Evolutionary conservation across 2,888 invertebrate genomes (phyloP).

Genomic region (Chrysina gloriosa): DNA sequence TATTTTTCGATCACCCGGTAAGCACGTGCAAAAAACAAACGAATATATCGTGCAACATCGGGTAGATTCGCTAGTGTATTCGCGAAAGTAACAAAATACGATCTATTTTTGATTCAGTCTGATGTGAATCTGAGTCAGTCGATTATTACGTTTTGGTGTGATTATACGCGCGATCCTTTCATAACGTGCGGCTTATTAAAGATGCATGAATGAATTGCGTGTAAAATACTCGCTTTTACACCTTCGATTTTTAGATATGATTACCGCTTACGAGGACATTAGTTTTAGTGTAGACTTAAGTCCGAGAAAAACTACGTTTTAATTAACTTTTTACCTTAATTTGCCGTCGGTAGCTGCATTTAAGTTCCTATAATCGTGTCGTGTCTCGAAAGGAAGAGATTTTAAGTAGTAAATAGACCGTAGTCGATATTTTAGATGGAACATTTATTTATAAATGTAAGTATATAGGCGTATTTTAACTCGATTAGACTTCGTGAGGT

Average conservation of each 20-base stretch:
- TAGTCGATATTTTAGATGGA: too few relatives aligned
- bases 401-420: too few relatives aligned
- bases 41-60: too few relatives aligned
- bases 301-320: background rate
- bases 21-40: too few relatives aligned
- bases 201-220: conserved; percentile 12
- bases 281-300: background rate
- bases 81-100: too few relatives aligned
- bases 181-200: conserved; percentile 1
- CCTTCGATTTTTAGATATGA: background rate
- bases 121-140: conserved; percentile 1
- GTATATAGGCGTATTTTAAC: background rate
- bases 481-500: too few relatives aligned
- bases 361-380: conserved; percentile 2
- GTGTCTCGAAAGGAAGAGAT: background rate
- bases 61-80: too few relatives aligned
- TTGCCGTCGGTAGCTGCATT: background rate
- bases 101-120: too few relatives aligned
- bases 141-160: background rate
- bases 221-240: background rate
- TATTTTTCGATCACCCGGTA: too few relatives aligned
- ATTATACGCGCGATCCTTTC: background rate
- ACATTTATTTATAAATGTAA: conserved; percentile 10
- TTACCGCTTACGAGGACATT: background rate
- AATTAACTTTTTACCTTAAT: background rate